Evolutionary conservation across 2,888 invertebrate species (phyloP).

Genomic region (Oxystoma pomonae): DNA sequence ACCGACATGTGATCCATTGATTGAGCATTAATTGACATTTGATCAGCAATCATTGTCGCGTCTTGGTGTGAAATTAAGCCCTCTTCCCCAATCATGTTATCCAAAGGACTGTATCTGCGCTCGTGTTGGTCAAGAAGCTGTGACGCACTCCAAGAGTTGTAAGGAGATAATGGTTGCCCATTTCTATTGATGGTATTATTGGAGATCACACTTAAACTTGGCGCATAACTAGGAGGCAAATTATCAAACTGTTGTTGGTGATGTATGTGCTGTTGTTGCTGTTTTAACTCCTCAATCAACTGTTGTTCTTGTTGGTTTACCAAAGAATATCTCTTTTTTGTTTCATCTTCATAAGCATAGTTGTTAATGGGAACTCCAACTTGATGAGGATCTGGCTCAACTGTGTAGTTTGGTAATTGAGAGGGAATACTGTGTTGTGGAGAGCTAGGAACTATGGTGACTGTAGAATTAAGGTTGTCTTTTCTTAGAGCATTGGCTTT

Average conservation of each 20-base stretch:
- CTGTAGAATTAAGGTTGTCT: constrained; percentile 44
- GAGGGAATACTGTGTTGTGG: constrained; percentile 36
- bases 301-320: constrained; percentile 50
- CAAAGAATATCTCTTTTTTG: constrained; percentile 49
- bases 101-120: constrained; percentile 51
- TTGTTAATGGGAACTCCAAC: constrained; percentile 48
- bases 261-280: constrained; percentile 42
- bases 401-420: constrained; percentile 37
- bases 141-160: constrained; percentile 58
- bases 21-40: constrained; percentile 41
- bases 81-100: constrained; percentile 36
- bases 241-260: constrained; percentile 34
- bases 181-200: constrained; percentile 46
- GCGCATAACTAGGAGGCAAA: constrained; percentile 35
- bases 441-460: constrained; percentile 49
- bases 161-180: constrained; percentile 50
- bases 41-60: constrained; percentile 34
- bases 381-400: constrained; percentile 46
- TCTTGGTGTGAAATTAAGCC: constrained; percentile 40
- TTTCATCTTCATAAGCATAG: constrained; percentile 48
- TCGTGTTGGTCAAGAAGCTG: constrained; percentile 58
- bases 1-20: constrained; percentile 42
- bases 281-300: constrained; percentile 47
- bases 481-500: constrained; percentile 38
- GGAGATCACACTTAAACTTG: constrained; percentile 43